Conservation (phyloP, 2,113 vertebrate species). For the Anguilla rostrata region DNA sequence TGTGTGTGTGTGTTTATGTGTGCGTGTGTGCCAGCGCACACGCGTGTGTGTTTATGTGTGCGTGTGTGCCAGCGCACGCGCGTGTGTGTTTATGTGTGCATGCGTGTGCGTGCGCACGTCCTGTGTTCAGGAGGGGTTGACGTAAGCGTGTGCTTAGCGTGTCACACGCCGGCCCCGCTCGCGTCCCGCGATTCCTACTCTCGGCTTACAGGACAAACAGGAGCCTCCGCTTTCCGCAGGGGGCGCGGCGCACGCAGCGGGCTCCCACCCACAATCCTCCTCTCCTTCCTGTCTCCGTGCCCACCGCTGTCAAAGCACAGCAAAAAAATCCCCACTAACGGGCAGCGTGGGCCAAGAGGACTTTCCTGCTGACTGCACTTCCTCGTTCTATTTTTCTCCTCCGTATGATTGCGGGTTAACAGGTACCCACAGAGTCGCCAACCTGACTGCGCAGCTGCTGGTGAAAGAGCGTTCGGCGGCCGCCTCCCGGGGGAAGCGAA, state of each 20-base stretch:
- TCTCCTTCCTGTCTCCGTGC: background rate
- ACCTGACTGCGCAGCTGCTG: background rate
- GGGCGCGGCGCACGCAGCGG: background rate
- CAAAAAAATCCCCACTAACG: background rate
- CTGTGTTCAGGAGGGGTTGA: background rate
- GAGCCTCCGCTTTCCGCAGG: background rate
- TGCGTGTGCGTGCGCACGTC: background rate
- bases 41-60: too few species aligned
- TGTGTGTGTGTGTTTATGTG: too few species aligned
- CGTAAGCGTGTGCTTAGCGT: background rate
- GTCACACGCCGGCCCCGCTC: slow-evolving; percentile 16
- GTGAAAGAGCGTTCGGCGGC: background rate
- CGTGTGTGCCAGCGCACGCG: too few species aligned
- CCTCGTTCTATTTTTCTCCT: background rate
- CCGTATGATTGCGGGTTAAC: background rate
- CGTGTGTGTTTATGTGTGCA: too few species aligned
- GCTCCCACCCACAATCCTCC: background rate
- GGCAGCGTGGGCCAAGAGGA: background rate
- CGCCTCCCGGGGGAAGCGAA: background rate
- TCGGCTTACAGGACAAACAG: background rate
- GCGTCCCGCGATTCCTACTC: background rate
- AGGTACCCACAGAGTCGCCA: background rate
- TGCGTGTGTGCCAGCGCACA: too few species aligned
- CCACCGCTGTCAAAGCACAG: background rate
- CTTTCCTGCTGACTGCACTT: slow-evolving; percentile 1